These are phyloP conservation scores for Labeo calbasu DNA, from an alignment of 2,797 vertebrate genomes.

Conservation along the genomic window DNA sequence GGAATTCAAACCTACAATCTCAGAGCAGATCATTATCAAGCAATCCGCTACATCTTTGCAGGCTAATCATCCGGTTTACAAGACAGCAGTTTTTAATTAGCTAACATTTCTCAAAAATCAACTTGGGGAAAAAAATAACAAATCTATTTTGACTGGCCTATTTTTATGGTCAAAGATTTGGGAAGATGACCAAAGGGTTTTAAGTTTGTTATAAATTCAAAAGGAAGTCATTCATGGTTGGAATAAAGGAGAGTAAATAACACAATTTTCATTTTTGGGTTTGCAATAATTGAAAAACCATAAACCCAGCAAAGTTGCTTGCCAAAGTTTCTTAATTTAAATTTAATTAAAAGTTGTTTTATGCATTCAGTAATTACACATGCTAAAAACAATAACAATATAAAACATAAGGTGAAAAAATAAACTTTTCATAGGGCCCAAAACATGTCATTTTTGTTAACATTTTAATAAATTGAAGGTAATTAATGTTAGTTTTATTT, in stretches of 20 bases:
- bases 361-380: no score
- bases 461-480: no score
- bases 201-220: no score
- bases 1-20: slow-evolving; percentile 23
- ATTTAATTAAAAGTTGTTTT: no score
- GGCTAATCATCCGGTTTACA: neutral
- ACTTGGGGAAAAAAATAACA: neutral
- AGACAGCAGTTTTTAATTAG: slow-evolving; percentile 8
- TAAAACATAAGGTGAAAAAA: no score
- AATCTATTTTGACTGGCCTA: no score
- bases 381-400: no score
- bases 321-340: no score
- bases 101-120: neutral
- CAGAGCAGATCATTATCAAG: neutral
- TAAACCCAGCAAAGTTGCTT: neutral
- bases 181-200: neutral
- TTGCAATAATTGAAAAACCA: neutral
- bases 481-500: no score
- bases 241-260: neutral
- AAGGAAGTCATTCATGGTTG: neutral
- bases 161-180: neutral
- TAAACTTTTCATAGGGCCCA: no score
- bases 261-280: neutral
- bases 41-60: neutral
- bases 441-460: no score